These are phyloP conservation scores for Enteromius radiatus DNA, from an alignment of 2,797 vertebrate genomes.

Conservation along the genomic window DNA sequence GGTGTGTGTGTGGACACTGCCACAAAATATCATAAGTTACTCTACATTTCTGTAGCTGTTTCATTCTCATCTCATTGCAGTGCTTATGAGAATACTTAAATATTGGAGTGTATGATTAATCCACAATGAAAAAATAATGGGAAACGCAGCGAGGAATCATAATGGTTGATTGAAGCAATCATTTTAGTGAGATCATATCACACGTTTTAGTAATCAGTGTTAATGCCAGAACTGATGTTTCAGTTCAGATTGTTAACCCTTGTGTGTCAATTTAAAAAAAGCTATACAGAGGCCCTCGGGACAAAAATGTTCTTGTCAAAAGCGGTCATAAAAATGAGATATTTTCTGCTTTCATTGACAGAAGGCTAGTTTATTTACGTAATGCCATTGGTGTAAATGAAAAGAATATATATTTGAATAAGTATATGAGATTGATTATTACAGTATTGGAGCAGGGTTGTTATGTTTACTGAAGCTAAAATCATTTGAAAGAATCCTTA, in stretches of 20 bases:
- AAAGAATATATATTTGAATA: neutral
- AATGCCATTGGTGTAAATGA: neutral
- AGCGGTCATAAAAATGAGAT: neutral
- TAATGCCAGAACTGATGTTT: conserved; percentile 54
- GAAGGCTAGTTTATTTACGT: neutral
- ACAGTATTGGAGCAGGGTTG: neutral
- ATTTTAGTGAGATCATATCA: conserved; percentile 22
- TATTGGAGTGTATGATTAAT: conserved; percentile 1
- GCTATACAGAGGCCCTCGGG: neutral
- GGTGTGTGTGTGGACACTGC: conserved; percentile 15
- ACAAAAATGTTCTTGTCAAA: neutral
- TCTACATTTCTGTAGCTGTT: conserved; percentile 38
- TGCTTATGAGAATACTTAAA: conserved; percentile 68
- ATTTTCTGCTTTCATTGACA: neutral
- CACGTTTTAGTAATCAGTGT: conserved; percentile 29
- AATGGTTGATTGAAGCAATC: neutral
- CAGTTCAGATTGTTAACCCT: conserved; percentile 59
- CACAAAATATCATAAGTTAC: conserved; percentile 22
- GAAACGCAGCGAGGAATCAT: neutral
- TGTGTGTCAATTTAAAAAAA: neutral
- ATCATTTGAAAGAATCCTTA: neutral
- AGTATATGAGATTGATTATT: neutral
- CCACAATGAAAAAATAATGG: neutral
- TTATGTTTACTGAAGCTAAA: neutral
- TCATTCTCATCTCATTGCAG: conserved; percentile 35